Conservation (phyloP, 2,113 vertebrate genomes). For the Pachyramphus minor region DNA sequence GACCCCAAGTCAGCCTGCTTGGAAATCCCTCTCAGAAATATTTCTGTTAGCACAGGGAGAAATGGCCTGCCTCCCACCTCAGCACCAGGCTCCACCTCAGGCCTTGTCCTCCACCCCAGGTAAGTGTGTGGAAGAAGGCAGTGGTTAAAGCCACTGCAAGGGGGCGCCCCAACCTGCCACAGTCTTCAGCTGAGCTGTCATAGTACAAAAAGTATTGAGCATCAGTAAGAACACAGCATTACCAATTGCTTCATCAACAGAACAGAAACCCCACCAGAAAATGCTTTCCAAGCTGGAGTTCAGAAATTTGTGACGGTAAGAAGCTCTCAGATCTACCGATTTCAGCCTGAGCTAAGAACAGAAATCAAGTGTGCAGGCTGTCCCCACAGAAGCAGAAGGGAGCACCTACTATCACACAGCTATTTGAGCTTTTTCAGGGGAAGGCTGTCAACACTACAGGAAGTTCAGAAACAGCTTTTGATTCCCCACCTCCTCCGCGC, state of each 20-base stretch:
- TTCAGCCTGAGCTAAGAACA: background rate
- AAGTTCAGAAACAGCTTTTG: background rate
- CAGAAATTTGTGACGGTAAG: background rate
- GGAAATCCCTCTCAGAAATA: background rate
- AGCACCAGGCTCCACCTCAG: background rate
- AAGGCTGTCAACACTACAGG: fast-evolving
- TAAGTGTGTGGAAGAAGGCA: background rate
- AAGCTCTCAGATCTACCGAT: background rate
- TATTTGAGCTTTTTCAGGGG: no score
- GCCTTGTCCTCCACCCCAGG: background rate
- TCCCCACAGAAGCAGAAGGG: background rate
- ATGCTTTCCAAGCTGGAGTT: background rate
- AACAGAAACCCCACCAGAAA: background rate
- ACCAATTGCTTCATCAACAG: background rate
- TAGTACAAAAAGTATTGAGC: background rate
- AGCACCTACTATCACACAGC: background rate
- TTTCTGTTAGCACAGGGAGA: background rate
- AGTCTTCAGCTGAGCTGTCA: background rate
- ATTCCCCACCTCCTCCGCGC: background rate
- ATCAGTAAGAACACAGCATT: background rate
- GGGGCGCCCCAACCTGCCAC: background rate
- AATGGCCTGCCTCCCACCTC: background rate
- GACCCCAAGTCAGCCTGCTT: background rate
- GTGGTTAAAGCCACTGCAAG: background rate
- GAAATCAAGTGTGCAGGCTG: fast-evolving